These are phyloP conservation scores for Hydrozoanthus gracilis DNA, from an alignment of 92 coral and sea anemone genomes.

Conservation along the genomic window DNA sequence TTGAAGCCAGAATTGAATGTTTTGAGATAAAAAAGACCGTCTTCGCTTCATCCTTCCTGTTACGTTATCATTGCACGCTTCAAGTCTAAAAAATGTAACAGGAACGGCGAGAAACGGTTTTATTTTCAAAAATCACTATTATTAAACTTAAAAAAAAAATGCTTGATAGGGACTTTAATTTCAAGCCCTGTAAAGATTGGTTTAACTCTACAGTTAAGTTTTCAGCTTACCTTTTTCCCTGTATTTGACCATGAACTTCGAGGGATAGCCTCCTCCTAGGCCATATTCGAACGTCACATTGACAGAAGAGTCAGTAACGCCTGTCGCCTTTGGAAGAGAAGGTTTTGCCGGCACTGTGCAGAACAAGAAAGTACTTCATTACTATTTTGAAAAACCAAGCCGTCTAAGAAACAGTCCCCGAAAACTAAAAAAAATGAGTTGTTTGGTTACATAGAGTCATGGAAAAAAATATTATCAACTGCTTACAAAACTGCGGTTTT, in stretches of 20 bases:
- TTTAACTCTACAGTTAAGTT: neutral
- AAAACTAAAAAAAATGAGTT: neutral
- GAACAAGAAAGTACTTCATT: neutral
- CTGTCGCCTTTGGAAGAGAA: constrained; percentile 62
- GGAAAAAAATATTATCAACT: neutral
- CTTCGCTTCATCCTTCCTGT: too few relatives aligned
- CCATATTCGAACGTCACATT: constrained; percentile 78
- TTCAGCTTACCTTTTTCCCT: constrained; percentile 67
- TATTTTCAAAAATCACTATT: too few relatives aligned
- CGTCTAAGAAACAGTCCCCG: neutral
- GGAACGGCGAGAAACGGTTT: neutral
- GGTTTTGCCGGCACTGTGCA: constrained; percentile 77
- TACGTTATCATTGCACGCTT: too few relatives aligned
- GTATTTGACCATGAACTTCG: constrained; percentile 75
- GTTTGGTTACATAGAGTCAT: neutral
- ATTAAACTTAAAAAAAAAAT: too few relatives aligned
- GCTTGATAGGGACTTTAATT: neutral
- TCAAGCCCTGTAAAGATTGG: constrained; percentile 9
- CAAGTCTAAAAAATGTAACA: too few relatives aligned
- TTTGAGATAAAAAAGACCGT: too few relatives aligned
- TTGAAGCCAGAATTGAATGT: too few relatives aligned
- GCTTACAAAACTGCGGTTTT: neutral
- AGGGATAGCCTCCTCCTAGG: constrained; percentile 78
- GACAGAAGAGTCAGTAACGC: constrained; percentile 48
- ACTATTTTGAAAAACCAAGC: neutral